Conservation (phyloP, 2,888 invertebrate genomes). For the Ormia ochracea region DNA sequence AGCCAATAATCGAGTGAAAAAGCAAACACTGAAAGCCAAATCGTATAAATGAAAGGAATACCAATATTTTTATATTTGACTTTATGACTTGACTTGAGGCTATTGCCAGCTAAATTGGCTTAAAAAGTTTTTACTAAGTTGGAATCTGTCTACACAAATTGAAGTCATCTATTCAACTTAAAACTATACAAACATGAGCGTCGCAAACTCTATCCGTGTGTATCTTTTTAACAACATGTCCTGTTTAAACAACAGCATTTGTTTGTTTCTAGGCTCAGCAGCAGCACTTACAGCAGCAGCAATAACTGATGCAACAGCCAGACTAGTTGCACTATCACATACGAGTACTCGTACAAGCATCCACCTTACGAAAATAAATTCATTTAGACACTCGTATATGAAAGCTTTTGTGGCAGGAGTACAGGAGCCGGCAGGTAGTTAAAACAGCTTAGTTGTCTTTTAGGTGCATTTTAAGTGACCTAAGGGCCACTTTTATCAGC, state of each 20-base stretch:
- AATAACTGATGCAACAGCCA: background rate
- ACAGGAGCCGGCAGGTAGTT: background rate
- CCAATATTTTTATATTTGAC: conserved; percentile 29
- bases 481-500: conserved; percentile 57
- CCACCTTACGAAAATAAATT: conserved; percentile 5
- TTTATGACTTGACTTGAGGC: conserved; percentile 52
- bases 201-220: background rate
- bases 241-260: conserved; percentile 47
- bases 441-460: conserved; percentile 37
- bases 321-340: background rate
- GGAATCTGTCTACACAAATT: conserved; percentile 42
- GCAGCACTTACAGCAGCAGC: background rate
- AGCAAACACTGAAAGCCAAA: background rate
- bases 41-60: background rate
- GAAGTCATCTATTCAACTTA: conserved; percentile 17
- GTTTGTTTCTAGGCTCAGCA: conserved; percentile 23
- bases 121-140: conserved; percentile 36
- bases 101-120: conserved; percentile 50
- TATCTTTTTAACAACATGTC: conserved; percentile 33
- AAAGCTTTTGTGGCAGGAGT: background rate
- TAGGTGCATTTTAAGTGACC: conserved; percentile 59
- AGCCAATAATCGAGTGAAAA: background rate
- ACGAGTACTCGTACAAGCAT: too few species aligned
- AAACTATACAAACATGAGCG: background rate
- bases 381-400: background rate